Base-by-base conservation (phyloP, 2,113 vertebrate species). In the Apaloderma vittatum region DNA sequence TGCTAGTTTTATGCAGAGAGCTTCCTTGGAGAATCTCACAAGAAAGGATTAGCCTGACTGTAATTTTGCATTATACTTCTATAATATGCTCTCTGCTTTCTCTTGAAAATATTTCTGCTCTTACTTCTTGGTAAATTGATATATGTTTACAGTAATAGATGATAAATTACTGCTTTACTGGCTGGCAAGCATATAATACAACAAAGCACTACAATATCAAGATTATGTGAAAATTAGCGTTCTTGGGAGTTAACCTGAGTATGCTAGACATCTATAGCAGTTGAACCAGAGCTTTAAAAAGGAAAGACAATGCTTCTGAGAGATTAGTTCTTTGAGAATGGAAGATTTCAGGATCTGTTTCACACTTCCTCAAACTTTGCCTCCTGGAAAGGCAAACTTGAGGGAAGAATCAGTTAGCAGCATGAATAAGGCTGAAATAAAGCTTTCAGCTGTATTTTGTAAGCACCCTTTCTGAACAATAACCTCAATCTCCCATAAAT, bases 391-490 rank as follows among this genome's bases (percentile, higher is more conserved):
- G 43, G 23, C 26, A 80, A 32, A 59, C 10, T 46, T 57, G 32
- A 83, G 20, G 26, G 11, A 85, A 86, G n/a, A 91, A 61, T 83
- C 20, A 52, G 43, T 66, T 26, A 87, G 13, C 8, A 84, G 15
- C 8, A 21, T 3, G 19, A 89, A 58, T 49, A 82, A 79, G 14
- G 6, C 51, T 88, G 22, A 4, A 36, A 24, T 77, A 76, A 59
- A 11, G 2, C 32, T 75, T 92, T 7, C 30, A 61, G 21, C 9
- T 63, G 77, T 6, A 23, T 62, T 84, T 89, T 49, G 2, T n/a
- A 82, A 48, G 6, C 0, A 0, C 2, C 12, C 13, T 83, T 73
- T 13, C 24, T 23, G 34, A 75, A 13, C 8, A 32, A 51, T 62
- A 72, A 37, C 15, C 18, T 68, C 13, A 34, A 1, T 76, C 23